Evolutionary conservation across 2,888 invertebrate species (phyloP).

Genomic region (Cheilosia scutellata): DNA sequence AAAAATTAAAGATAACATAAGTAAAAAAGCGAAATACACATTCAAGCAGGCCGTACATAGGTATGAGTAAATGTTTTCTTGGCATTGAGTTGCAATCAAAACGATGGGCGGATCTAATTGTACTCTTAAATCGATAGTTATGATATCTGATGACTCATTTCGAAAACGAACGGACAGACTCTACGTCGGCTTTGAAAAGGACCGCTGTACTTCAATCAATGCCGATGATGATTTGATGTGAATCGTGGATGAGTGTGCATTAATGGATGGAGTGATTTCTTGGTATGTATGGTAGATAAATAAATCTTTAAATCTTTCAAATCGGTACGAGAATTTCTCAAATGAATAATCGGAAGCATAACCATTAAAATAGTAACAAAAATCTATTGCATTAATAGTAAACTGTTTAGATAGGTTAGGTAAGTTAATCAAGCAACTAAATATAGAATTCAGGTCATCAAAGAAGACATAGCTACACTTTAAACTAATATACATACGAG

Average conservation of each 20-base stretch:
- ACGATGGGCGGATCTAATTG: conserved; percentile 74
- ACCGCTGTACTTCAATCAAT: conserved; percentile 75
- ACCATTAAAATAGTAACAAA: neutral
- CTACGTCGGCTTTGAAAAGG: conserved; percentile 72
- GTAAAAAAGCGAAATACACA: conserved; percentile 48
- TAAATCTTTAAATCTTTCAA: conserved; percentile 24
- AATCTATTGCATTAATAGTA: neutral
- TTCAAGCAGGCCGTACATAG: conserved; percentile 5
- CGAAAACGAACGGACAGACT: conserved; percentile 70
- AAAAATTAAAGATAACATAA: conserved; percentile 37
- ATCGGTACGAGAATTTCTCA: conserved; percentile 4
- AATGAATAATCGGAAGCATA: conserved; percentile 41
- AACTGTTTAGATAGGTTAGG: too few species aligned
- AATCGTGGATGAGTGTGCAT: conserved; percentile 72
- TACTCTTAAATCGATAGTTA: conserved; percentile 76
- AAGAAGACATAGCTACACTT: too few species aligned
- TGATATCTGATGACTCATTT: conserved; percentile 76
- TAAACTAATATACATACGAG: too few species aligned
- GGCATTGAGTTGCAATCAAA: conserved; percentile 74
- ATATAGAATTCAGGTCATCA: too few species aligned
- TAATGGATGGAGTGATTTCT: conserved; percentile 63
- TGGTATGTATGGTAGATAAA: conserved; percentile 32
- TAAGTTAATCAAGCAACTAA: too few species aligned
- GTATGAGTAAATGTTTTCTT: conserved; percentile 61
- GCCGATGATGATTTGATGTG: conserved; percentile 75